Evolutionary conservation across 1,140 invertebrate genomes (phyloP).

Genomic region (Alviniconcha marisindica): DNA sequence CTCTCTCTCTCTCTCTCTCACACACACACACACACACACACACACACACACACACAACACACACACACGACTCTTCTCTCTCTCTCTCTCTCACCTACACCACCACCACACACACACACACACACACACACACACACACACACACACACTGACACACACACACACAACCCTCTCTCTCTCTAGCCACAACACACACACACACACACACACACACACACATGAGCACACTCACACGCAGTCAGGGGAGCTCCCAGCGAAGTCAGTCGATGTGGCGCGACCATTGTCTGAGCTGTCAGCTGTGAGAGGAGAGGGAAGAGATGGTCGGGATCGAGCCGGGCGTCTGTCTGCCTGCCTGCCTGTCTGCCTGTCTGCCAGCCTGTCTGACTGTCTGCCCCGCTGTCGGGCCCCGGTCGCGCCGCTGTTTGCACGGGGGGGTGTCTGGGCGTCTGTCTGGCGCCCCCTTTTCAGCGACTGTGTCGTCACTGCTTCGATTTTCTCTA

Average conservation of each 20-base stretch:
- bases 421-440: background rate
- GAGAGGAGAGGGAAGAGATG: background rate
- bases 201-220: too few species aligned
- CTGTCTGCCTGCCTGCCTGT: constrained; percentile 17
- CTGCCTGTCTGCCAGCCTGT: constrained; percentile 25
- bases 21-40: constrained; percentile 22
- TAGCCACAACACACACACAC: too few species aligned
- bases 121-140: too few species aligned
- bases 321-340: background rate
- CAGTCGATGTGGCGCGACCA: background rate
- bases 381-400: background rate
- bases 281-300: background rate
- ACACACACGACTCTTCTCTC: background rate
- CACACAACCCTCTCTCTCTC: background rate
- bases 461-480: background rate
- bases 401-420: background rate
- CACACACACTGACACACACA: constrained; percentile 8
- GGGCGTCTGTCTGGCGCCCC: constrained; percentile 2
- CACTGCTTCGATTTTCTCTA: constrained; percentile 19
- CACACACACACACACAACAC: constrained; percentile 12
- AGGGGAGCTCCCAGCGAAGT: too few species aligned
- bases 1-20: background rate
- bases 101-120: too few species aligned
- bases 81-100: too few species aligned
- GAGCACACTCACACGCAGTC: too few species aligned